phyloP scores from a whole-genome alignment of 2,797 vertebrate species.

The Pagetopsis macropterus region DNA sequence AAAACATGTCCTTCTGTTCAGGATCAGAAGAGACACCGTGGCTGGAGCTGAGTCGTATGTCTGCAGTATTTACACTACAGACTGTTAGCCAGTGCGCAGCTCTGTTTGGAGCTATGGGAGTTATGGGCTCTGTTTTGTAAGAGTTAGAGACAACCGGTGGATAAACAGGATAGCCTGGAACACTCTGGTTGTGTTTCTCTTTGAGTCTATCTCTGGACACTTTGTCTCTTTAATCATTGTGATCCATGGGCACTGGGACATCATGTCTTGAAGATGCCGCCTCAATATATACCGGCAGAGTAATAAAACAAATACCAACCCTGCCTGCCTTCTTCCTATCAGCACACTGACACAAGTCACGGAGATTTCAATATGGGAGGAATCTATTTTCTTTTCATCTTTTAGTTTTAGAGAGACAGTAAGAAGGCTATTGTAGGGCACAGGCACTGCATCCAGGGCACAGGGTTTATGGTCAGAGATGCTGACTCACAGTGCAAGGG shows the following conservation, averaged over 20 bases:
- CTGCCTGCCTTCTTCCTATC: constrained; percentile 27
- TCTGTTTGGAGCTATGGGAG: constrained; percentile 64
- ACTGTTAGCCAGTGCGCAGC: constrained; percentile 51
- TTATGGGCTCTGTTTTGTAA: constrained; percentile 65
- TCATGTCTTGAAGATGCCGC: constrained; percentile 45
- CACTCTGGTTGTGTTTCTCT: constrained; percentile 53
- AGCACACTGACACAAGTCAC: constrained; percentile 26
- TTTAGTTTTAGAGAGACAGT: constrained; percentile 11
- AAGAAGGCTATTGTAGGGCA: constrained; percentile 50
- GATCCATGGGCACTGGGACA: constrained; percentile 50
- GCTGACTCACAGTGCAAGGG: constrained; percentile 67
- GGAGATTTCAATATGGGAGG: constrained; percentile 36
- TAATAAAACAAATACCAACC: constrained; percentile 55
- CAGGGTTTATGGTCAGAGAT: constrained; percentile 59
- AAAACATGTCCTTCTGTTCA: constrained; percentile 76
- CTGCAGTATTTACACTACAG: constrained; percentile 74
- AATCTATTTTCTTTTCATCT: constrained; percentile 12
- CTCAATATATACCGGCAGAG: constrained; percentile 36
- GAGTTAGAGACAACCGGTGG: constrained; percentile 55
- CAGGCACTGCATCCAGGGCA: constrained; percentile 24
- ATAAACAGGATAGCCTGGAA: constrained; percentile 74
- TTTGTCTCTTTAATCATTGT: constrained; percentile 56
- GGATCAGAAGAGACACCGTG: constrained; percentile 71
- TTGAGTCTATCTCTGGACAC: constrained; percentile 34
- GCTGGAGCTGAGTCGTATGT: constrained; percentile 58